Evolutionary conservation across 2,113 vertebrate genomes (phyloP).

Genomic region (Sander vitreus): DNA sequence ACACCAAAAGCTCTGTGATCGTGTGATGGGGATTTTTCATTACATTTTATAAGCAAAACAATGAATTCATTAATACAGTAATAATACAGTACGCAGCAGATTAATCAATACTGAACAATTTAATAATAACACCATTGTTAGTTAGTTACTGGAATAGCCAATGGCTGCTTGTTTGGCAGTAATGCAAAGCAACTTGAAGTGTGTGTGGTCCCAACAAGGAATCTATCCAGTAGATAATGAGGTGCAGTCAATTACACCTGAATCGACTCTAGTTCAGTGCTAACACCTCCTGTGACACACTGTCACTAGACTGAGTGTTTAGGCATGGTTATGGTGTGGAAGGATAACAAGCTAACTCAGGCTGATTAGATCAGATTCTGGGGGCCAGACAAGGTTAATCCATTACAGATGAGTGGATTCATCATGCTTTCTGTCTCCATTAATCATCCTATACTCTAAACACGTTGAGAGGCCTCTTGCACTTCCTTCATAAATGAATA

Average conservation of each 20-base stretch:
- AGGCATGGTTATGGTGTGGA: neutral
- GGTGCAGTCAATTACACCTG: neutral
- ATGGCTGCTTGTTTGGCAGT: neutral
- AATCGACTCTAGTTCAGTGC: neutral
- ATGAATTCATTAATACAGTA: too few relatives aligned
- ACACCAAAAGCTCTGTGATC: neutral
- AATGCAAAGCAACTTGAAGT: neutral
- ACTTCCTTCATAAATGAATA: constrained; percentile 45
- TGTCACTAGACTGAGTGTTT: constrained; percentile 14
- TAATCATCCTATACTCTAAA: constrained; percentile 59
- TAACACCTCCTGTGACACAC: neutral
- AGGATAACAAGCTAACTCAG: constrained; percentile 32
- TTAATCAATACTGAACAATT: neutral
- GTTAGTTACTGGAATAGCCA: neutral
- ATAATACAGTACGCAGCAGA: neutral
- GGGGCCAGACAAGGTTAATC: constrained; percentile 51
- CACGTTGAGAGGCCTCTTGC: constrained; percentile 19
- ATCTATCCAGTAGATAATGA: neutral
- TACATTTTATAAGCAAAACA: neutral
- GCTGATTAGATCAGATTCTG: constrained; percentile 43
- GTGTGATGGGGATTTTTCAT: neutral
- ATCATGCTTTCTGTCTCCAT: constrained; percentile 49
- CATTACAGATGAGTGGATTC: constrained; percentile 57
- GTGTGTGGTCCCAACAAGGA: neutral
- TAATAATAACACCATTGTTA: too few relatives aligned